Conservation (phyloP, 2,113 vertebrate genomes). For the Brienomyrus longianalis region DNA sequence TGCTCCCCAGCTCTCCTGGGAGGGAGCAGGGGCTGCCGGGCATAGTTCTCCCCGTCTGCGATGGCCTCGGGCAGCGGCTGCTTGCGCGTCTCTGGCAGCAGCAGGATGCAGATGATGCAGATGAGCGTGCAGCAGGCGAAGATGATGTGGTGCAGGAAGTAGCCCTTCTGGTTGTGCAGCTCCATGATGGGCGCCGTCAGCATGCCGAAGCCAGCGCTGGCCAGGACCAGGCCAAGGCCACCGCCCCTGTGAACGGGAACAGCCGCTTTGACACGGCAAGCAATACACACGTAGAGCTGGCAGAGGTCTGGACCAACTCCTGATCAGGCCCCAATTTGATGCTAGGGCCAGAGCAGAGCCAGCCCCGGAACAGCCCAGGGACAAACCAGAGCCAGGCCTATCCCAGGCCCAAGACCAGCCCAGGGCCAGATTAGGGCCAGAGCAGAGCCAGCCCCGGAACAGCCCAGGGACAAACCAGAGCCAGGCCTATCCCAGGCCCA, state of each 20-base stretch:
- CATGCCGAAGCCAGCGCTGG: slow-evolving; percentile 90
- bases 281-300: neutral
- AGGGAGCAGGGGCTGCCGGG: slow-evolving; percentile 74
- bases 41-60: slow-evolving; percentile 79
- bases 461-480: too few species aligned
- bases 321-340: too few species aligned
- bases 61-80: slow-evolving; percentile 86
- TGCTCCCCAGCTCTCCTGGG: slow-evolving; percentile 78
- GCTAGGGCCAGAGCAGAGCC: neutral
- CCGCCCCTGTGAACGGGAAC: slow-evolving; percentile 68
- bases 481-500: too few species aligned
- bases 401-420: too few species aligned
- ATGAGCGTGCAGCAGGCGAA: slow-evolving; percentile 98
- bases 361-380: too few species aligned
- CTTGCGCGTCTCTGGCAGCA: slow-evolving; percentile 84
- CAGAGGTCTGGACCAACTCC: neutral
- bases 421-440: neutral
- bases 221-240: slow-evolving; percentile 84
- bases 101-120: slow-evolving; percentile 96
- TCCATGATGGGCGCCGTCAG: slow-evolving; percentile 95
- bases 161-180: slow-evolving; percentile 97
- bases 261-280: slow-evolving; percentile 11
- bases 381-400: too few species aligned
- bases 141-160: slow-evolving; percentile 97
- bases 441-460: neutral